These are phyloP conservation scores for Chydorus sphaericus DNA, from an alignment of 2,888 invertebrate genomes.

Conservation along the genomic window DNA sequence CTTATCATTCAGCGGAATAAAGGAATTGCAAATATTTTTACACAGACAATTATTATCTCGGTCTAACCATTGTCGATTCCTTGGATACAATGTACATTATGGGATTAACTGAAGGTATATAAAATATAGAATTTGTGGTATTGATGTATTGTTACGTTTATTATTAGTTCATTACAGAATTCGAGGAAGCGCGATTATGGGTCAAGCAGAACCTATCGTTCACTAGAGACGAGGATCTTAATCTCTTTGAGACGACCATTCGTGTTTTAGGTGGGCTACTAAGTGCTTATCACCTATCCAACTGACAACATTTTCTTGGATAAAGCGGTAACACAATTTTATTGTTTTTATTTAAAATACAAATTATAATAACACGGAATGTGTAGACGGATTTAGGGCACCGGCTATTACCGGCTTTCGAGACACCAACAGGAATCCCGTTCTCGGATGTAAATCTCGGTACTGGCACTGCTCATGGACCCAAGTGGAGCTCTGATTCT, in stretches of 20 bases:
- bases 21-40: too few relatives aligned
- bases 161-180: conserved; percentile 43
- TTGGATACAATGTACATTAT: conserved; percentile 93
- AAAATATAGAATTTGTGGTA: too few relatives aligned
- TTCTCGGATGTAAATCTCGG: conserved; percentile 90
- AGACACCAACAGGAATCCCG: conserved; percentile 76
- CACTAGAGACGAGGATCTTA: conserved; percentile 76
- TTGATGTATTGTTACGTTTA: conserved; percentile 9
- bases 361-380: too few relatives aligned
- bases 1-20: too few relatives aligned
- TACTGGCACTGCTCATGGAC: conserved; percentile 73
- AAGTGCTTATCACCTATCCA: conserved; percentile 77
- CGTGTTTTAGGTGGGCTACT: conserved; percentile 81
- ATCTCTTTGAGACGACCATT: conserved; percentile 93
- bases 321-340: conserved; percentile 48
- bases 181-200: conserved; percentile 76
- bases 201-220: conserved; percentile 65
- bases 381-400: conserved; percentile 67
- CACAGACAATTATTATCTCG: conserved; percentile 83
- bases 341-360: too few relatives aligned
- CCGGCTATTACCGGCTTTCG: conserved; percentile 72
- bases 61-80: conserved; percentile 88
- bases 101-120: conserved; percentile 71
- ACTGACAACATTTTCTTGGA: conserved; percentile 69
- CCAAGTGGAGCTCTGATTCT: conserved; percentile 92